Base-by-base conservation (phyloP, 2,113 vertebrate genomes). In the Diphyllodes magnificus region DNA sequence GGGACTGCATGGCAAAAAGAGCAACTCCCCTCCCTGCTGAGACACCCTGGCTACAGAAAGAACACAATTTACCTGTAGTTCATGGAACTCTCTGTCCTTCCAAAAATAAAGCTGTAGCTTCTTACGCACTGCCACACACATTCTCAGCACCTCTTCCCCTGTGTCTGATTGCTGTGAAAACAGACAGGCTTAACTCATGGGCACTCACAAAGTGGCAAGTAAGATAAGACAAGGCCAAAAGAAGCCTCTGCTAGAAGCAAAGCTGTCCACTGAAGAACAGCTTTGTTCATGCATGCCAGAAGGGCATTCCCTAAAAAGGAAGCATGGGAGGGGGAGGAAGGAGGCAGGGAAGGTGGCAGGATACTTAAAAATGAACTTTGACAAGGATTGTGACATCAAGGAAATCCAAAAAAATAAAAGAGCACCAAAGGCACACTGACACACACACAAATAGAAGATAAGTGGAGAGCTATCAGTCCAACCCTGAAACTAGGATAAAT, bases 91-190 rank as follows among this genome's bases (percentile, higher is more conserved):
- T 69, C 99, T 97, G 92, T 99, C 99, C 92, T 99, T 99, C 99
- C 99, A 99, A 97, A 98, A 99, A 97, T 99, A 99, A 27, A 99
- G 97, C 91, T 99, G 99, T 2, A 99, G 98, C 76, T 99, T 99
- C 98, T 99, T 99, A 79, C 98, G 99, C 54, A 99, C 99, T 2
- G 99, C 99, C 50, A 99, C 99, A 28, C 99, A 99, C 99, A 99
- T 99, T 84, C 98, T 98, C 82, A 99, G 93, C 56, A 97, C 98
- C 75, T 99, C 99, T 82, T 99, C 99, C 14, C 99, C 99, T 5
- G 98, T 94, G 42, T 97, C 97, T 28, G 98, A 98, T 57, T 98
- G 98, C 99, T 99, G 96, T 69, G 77, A 45, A 89, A 93, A 97
- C 2, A 95, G 44, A 98, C 22, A 81, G n/a, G 18, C 5, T 27